phyloP scores from a whole-genome alignment of 1,140 invertebrate species.

The Pissodes strobi region DNA sequence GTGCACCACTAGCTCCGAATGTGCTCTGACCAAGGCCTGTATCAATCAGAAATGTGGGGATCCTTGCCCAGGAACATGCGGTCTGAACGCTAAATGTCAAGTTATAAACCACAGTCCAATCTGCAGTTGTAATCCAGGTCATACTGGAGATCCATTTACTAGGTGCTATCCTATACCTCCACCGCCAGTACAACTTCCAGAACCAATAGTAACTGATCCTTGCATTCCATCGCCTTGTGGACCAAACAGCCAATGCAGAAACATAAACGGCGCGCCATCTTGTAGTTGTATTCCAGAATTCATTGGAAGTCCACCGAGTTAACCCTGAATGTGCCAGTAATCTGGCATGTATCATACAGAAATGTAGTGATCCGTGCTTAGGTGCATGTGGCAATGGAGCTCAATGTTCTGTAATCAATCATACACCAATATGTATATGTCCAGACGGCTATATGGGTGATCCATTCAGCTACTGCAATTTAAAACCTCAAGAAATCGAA shows the following conservation, averaged over 20 bases:
- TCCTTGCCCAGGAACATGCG: no score
- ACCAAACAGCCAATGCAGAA: no score
- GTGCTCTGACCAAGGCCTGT: conserved; percentile 64
- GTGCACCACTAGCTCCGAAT: conserved; percentile 67
- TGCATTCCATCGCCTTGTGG: conserved; percentile 81
- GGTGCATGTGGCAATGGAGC: conserved; percentile 75
- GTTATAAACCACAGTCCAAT: no score
- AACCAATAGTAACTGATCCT: conserved; percentile 59
- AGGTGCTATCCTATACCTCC: no score
- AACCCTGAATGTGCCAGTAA: conserved; percentile 70
- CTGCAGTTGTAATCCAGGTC: conserved; percentile 62
- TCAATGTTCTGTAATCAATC: no score
- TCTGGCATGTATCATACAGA: conserved; percentile 68
- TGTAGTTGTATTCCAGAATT: conserved; percentile 71
- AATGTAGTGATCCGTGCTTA: conserved; percentile 72
- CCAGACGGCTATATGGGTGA: conserved; percentile 70
- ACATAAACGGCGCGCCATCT: conserved; percentile 65
- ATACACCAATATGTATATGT: no score
- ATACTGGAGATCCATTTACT: conserved; percentile 65
- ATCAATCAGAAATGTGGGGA: conserved; percentile 67
- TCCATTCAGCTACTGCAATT: no score
- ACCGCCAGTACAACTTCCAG: conserved; percentile 56
- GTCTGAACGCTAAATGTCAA: no score
- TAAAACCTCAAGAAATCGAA: conserved; percentile 58
- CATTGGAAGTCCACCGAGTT: conserved; percentile 71